Conservation (phyloP, 2,113 vertebrate genomes). For the Chaenogobius annularis region DNA sequence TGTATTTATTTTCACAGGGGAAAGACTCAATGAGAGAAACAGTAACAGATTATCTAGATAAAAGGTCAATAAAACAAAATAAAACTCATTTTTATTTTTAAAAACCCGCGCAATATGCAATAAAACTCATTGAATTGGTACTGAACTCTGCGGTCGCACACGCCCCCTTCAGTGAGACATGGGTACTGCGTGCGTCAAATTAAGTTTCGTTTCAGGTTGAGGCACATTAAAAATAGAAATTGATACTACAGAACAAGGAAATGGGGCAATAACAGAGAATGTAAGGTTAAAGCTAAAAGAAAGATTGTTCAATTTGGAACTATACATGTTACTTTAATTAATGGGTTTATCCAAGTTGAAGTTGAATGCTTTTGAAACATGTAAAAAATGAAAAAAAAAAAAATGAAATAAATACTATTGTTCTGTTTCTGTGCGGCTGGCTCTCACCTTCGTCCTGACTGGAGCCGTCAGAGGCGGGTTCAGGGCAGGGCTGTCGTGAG, state of each 20-base stretch:
- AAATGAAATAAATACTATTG: neutral
- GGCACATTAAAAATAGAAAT: neutral
- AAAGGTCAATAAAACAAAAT: neutral
- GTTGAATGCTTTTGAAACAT: neutral
- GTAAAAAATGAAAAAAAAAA: neutral
- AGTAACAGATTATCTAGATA: too few relatives aligned
- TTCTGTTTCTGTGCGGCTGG: neutral
- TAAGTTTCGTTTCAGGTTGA: neutral
- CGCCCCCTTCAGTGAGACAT: neutral
- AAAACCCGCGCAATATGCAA: too few relatives aligned
- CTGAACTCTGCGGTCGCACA: neutral
- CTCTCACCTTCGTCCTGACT: conserved; percentile 91
- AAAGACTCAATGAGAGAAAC: too few relatives aligned
- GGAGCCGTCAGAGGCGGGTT: conserved; percentile 91
- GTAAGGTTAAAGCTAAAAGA: neutral
- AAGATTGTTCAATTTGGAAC: neutral
- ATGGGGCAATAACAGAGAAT: neutral
- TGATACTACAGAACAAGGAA: neutral
- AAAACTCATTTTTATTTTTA: too few relatives aligned
- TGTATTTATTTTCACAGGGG: too few relatives aligned
- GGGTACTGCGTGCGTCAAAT: neutral
- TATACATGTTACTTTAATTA: neutral
- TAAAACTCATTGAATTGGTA: too few relatives aligned
- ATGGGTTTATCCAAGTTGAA: neutral
- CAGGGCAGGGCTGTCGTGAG: conserved; percentile 80